Evolutionary conservation across 2,888 invertebrate species (phyloP), one percentile per base, ranked within the genome.

Genomic region (Drosophila rubida): DNA sequence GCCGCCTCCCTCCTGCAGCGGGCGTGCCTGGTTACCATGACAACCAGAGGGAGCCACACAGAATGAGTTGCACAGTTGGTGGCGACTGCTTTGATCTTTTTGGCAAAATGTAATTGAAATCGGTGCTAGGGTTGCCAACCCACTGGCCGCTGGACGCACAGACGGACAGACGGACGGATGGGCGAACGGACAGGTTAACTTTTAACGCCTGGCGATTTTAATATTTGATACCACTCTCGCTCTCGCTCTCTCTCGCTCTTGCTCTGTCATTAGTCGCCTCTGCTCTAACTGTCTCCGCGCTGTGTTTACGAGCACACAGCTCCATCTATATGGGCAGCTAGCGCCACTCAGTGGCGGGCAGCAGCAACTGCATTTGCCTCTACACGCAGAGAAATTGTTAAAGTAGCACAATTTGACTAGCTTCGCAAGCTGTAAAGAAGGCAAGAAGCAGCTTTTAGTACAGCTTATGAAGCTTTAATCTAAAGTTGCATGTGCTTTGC

Each of bases 161-260:
- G 46, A 54, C 42, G 4, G 32, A 4, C 3, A 11, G 3, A 1
- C 6, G 16, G 1, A 19, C 16, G n/a, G 46, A 4, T 7, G 16
- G 3, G 2, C 6, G 16, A 4, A 19, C 16, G n/a, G 46, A 54
- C 42, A 8, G 32, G 14, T 44, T 32, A 55, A 45, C 14, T 55
- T 32, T 45, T 32, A 23, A 14, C 4, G 14, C 3, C 45, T 3
- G 45, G n/a, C 35, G 6, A 25, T 37, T 57, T 49, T 48, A 57
- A 27, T 57, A 57, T 49, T 57, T 57, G 7, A 57, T 57, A 14
- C 11, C 14, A 1, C 14, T 49, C n/a, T 48, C 32, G 7, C 13
- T 49, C 9, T 14, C 1, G 1, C 19, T 19, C 11, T 16, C 14
- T 45, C 14, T 27, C 4, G 27, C 13, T 37, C 37, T 39, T 3